Conservation (phyloP, 2,113 vertebrate genomes). For the Ophiodon elongatus region DNA sequence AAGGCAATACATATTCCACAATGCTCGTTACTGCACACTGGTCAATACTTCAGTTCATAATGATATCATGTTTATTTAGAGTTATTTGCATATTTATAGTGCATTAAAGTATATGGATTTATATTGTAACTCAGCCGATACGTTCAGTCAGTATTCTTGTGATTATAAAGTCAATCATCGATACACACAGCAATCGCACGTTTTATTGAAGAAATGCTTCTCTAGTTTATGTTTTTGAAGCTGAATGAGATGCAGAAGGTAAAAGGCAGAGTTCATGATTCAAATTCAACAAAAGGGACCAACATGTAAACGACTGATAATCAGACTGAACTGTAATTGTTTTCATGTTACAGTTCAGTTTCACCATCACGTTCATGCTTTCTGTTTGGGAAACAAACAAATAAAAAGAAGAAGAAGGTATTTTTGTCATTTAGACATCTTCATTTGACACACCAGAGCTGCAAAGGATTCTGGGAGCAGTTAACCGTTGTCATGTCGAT, state of each 20-base stretch:
- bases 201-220: neutral
- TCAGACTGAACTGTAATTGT: neutral
- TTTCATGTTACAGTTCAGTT: neutral
- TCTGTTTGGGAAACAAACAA: no score
- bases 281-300: neutral
- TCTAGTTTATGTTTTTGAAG: neutral
- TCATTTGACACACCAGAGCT: no score
- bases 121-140: neutral
- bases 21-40: neutral
- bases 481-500: no score
- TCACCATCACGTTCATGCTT: neutral
- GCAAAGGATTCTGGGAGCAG: no score
- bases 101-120: neutral
- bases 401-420: no score
- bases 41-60: neutral
- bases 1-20: neutral
- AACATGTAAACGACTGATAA: neutral
- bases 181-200: neutral
- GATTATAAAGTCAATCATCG: neutral
- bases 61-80: neutral
- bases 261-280: neutral
- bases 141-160: neutral
- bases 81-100: neutral
- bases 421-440: no score
- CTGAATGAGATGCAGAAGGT: neutral